Evolutionary conservation across 2,113 vertebrate species (phyloP), one percentile per base, ranked within the genome.

Genomic region (Calonectris borealis): DNA sequence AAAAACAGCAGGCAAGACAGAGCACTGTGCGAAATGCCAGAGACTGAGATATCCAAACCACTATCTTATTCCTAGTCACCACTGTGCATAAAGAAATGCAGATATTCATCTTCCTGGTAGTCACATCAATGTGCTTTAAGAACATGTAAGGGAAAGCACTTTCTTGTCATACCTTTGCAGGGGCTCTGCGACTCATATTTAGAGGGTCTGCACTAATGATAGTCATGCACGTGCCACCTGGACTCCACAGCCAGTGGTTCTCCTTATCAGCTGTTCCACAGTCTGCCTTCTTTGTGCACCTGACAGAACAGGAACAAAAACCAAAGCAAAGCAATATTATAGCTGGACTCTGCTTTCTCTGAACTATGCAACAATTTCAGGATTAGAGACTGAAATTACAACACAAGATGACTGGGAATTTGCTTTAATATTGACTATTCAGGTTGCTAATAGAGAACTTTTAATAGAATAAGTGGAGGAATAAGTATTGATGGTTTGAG

Each of bases 231-330:
- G 97, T 85, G 86, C 98, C 97, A 27, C 95, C 64, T 27, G 98
- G 98, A 69, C 99, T 99, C 99, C 99, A 99, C 38, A 99, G 96
- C 99, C 99, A 99, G 64, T 99, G 98, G 88, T 99, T 98, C 1
- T 94, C 64, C 90, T 98, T 98, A 25, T 52, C 62, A 0, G 98
- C 98, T 88, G 98, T 93, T 7, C 22, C 66, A 87, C 99, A 99
- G 38, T 99, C 98, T 6, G 90, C 83, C 96, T 97, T 99, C 96
- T 98, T 98, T 93, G 98, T 98, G 90, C 99, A 99, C 66, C 99
- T 99, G 97, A 29, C 61, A 80, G 72, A 76, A 79, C 10, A 52
- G 25, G 52, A 95, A 93, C 9, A 88, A 65, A 95, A 69, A 34
- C 1, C 38, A 89, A 79, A 81, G 66, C 51, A 69, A 94, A 68